Base-by-base conservation (phyloP, 1,140 invertebrate species). In the Drosophila bocki region DNA sequence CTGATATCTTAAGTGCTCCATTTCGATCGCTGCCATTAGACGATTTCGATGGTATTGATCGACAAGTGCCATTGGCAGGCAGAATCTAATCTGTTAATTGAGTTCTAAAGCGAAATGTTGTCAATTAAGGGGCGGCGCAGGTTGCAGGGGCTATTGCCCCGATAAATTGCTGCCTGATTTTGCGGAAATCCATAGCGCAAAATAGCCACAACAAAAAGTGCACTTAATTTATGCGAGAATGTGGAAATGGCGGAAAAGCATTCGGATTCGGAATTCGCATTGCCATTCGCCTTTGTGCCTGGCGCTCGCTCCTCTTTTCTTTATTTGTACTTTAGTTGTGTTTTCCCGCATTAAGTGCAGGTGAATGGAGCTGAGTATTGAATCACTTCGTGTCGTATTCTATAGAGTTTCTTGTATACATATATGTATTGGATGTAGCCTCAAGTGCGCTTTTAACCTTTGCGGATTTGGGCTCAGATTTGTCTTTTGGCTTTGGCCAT, bases 401-500 rank as follows among this genome's bases (percentile, higher is more conserved):
- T 65, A 63, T 45, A 29, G 22, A 37, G 32, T 19, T 11, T 39
- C 42, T 29, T 29, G 22, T 29, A 3, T n/a, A 13, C 39, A 26
- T n/a, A 13, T 47, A 26, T 26, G 7, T 67, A 29, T 33, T 17
- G 15, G 33, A 41, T 70, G 11, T 59, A 19, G 37, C 42, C 44
- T 71, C 17, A 41, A 48, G 45, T 72, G 67, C 15, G 63, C 54
- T 60, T 60, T 74, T 72, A 74, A 50, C 70, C 69, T 69, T 71
- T 69, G 68, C 42, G 50, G 13, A 33, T 64, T 80, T 64, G 37
- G 44, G 33, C 19, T 71, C 15, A 22, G 37, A 26, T 64, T 80
- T 63, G 41, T 39, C 53, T 64, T 64, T 79, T 75, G 78, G 60
- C 60, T 82, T 82, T 78, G 76, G 47, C 47, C 45, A 33, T 82